Evolutionary conservation across 1,140 invertebrate species (phyloP).

Genomic region (Samia ricini): DNA sequence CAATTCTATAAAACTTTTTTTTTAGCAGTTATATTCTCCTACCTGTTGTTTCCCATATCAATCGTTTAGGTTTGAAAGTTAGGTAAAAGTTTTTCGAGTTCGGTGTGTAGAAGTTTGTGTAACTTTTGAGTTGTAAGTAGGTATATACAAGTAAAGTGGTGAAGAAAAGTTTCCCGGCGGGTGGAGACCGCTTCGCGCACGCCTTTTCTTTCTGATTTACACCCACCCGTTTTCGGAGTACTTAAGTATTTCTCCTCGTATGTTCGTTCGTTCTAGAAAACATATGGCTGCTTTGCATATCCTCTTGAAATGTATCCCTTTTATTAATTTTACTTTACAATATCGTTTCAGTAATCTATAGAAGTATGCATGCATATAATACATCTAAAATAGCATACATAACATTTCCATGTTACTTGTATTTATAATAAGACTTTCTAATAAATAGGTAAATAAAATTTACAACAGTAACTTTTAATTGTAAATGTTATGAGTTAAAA

Average conservation of each 20-base stretch:
- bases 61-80: conserved; percentile 2
- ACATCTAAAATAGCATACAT: too few relatives aligned
- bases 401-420: too few relatives aligned
- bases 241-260: not conserved
- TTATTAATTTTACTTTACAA: too few relatives aligned
- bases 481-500: too few relatives aligned
- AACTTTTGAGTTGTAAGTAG: conserved; percentile 8
- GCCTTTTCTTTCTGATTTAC: conserved; percentile 25
- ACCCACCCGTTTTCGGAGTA: not conserved
- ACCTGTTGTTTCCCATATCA: not conserved
- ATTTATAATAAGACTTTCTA: too few relatives aligned
- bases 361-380: too few relatives aligned
- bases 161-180: not conserved
- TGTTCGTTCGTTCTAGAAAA: too few relatives aligned
- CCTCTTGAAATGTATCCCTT: too few relatives aligned
- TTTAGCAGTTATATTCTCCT: not conserved
- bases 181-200: conserved; percentile 5
- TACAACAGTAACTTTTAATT: too few relatives aligned
- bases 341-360: too few relatives aligned
- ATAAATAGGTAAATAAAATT: too few relatives aligned
- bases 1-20: not conserved
- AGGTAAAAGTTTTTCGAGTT: not conserved
- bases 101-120: not conserved
- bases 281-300: too few relatives aligned
- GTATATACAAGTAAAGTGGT: not conserved